Evolutionary conservation across 2,113 vertebrate genomes (phyloP).

Genomic region (Myiagra hebetior): DNA sequence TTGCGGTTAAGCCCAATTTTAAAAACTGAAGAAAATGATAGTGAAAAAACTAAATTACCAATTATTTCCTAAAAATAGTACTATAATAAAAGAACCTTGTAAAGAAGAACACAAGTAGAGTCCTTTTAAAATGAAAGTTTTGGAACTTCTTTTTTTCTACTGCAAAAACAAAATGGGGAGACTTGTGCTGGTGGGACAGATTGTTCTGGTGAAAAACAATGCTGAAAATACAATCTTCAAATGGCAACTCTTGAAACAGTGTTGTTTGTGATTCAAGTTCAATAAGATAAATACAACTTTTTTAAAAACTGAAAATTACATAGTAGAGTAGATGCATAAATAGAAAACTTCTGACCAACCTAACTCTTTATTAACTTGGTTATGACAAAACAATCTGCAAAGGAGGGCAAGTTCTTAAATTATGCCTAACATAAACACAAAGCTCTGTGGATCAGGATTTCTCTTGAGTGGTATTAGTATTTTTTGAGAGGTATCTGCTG

Average conservation of each 20-base stretch:
- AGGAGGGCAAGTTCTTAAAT: not conserved
- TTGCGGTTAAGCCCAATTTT: not conserved
- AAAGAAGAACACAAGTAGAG: not conserved
- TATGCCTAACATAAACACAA: not conserved
- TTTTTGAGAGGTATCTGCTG: not conserved
- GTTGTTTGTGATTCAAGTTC: not conserved
- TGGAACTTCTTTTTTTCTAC: not conserved
- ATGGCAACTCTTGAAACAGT: not conserved
- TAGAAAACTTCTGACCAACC: not conserved
- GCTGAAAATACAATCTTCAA: not conserved
- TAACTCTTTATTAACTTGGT: not conserved
- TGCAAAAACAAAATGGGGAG: not conserved
- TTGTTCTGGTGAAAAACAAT: not conserved
- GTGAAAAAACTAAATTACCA: not conserved
- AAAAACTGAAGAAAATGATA: not conserved
- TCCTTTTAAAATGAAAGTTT: not conserved
- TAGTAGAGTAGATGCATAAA: not conserved
- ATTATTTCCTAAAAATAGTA: not conserved
- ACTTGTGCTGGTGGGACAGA: not conserved
- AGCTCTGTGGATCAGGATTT: not conserved
- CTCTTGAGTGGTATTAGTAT: not conserved
- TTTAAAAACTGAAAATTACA: not conserved
- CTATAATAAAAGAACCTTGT: not conserved
- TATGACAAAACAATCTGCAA: not conserved
- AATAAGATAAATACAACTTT: not conserved